phyloP scores from a whole-genome alignment of 2,113 vertebrate genomes.

The Neomonachus schauinslandi region DNA sequence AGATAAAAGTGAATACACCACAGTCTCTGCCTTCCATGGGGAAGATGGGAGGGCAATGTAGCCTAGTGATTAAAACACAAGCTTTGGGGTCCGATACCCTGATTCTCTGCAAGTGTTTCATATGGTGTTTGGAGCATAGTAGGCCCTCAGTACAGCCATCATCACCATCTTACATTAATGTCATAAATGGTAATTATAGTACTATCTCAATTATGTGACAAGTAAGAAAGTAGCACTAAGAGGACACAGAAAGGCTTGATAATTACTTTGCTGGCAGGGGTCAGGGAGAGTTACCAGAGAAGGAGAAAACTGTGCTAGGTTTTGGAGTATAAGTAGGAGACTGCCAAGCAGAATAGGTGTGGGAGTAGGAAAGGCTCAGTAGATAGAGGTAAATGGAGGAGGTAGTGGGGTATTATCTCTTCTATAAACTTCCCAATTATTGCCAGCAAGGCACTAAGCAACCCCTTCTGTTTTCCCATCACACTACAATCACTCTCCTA shows the following conservation, averaged over 20 bases:
- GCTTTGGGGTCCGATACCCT: not conserved
- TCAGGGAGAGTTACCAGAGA: not conserved
- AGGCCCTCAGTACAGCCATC: not conserved
- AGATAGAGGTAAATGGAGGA: not conserved
- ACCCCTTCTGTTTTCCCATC: not conserved
- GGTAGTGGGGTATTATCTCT: no score
- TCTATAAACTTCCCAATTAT: not conserved
- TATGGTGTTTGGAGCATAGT: not conserved
- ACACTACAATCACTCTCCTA: not conserved
- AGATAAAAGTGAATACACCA: not conserved
- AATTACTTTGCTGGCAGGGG: not conserved
- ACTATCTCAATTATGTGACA: not conserved
- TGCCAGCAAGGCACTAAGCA: not conserved
- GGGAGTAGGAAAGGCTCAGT: not conserved
- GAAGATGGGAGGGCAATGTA: not conserved
- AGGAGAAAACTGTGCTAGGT: not conserved
- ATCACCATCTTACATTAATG: not conserved
- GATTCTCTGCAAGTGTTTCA: not conserved
- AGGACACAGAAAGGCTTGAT: not conserved
- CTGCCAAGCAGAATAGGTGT: not conserved
- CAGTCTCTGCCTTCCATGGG: not conserved
- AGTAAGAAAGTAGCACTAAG: not conserved
- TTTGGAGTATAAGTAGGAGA: not conserved
- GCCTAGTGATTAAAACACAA: not conserved
- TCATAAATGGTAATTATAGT: not conserved